phyloP scores from a whole-genome alignment of 1,140 invertebrate species.

The Adelges cooleyi region DNA sequence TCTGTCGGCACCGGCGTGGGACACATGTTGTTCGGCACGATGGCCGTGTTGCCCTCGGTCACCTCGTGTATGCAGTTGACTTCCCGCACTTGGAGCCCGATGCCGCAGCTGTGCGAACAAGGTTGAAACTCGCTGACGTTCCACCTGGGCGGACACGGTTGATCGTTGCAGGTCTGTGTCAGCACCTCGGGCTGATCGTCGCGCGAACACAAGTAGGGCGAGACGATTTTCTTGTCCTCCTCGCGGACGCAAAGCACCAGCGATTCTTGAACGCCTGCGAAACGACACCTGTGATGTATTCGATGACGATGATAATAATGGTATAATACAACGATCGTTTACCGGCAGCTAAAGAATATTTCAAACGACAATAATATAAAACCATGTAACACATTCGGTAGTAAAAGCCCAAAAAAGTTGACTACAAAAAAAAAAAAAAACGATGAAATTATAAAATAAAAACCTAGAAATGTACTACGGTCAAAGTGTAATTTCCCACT shows the following conservation, averaged over 20 bases:
- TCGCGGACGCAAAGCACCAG: slow-evolving; percentile 82
- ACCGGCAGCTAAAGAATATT: too few relatives aligned
- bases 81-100: slow-evolving; percentile 76
- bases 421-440: too few relatives aligned
- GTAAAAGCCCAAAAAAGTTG: too few relatives aligned
- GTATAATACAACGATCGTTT: too few relatives aligned
- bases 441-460: too few relatives aligned
- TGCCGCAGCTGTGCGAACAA: slow-evolving; percentile 45
- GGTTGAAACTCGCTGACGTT: slow-evolving; percentile 69
- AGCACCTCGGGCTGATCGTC: slow-evolving; percentile 75
- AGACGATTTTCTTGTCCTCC: slow-evolving; percentile 69
- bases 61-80: slow-evolving; percentile 89
- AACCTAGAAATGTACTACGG: too few relatives aligned
- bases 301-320: too few relatives aligned
- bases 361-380: too few relatives aligned
- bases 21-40: slow-evolving; percentile 80
- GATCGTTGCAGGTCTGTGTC: slow-evolving; percentile 85
- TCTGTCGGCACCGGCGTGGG: slow-evolving; percentile 72
- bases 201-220: slow-evolving; percentile 63
- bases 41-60: slow-evolving; percentile 71
- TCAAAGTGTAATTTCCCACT: too few relatives aligned
- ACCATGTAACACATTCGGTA: too few relatives aligned
- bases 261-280: slow-evolving; percentile 63
- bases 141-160: slow-evolving; percentile 82
- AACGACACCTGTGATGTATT: too few relatives aligned